A percentile compares a stretch with the other conserved stretches of the same genome.
Conservation (phyloP, 2,797 vertebrate genomes). For the Tinamus major region DNA sequence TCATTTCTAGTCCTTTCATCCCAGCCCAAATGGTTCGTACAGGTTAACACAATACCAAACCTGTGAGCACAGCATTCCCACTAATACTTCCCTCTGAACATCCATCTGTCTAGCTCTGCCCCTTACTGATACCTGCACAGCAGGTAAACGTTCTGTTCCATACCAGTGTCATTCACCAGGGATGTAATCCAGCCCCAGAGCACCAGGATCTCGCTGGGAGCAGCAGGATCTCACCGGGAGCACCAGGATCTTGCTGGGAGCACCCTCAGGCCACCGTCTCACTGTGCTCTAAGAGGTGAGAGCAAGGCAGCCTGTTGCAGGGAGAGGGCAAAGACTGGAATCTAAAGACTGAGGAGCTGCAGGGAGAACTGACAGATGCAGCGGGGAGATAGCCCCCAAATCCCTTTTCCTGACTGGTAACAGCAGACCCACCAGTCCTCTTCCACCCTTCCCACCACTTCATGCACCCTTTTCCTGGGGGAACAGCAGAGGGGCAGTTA, state of each 20-base stretch:
- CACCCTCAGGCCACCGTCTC: neutral
- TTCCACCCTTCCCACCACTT: neutral
- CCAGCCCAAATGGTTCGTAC: fast-evolving
- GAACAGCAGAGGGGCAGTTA: neutral
- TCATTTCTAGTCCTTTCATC: neutral
- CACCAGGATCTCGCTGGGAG: neutral
- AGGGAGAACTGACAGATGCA: neutral
- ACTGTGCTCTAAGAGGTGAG: neutral
- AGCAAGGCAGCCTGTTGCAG: neutral
- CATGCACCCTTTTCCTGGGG: neutral
- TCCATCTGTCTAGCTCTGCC: fast-evolving
- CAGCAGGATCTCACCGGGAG: too few species aligned
- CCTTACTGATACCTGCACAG: neutral
- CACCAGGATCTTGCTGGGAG: neutral
- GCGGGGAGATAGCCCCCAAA: neutral
- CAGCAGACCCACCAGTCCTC: neutral
- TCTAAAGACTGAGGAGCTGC: fast-evolving
- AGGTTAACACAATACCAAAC: fast-evolving
- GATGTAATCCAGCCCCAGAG: neutral
- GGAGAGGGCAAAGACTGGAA: neutral
- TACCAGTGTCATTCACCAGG: fast-evolving
- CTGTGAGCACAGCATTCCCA: neutral
- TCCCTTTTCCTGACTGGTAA: neutral
- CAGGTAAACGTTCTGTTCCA: neutral
- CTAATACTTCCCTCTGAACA: too few species aligned